Evolutionary conservation across 2,888 invertebrate species (phyloP).

Genomic region (Tupiocoris notatus): DNA sequence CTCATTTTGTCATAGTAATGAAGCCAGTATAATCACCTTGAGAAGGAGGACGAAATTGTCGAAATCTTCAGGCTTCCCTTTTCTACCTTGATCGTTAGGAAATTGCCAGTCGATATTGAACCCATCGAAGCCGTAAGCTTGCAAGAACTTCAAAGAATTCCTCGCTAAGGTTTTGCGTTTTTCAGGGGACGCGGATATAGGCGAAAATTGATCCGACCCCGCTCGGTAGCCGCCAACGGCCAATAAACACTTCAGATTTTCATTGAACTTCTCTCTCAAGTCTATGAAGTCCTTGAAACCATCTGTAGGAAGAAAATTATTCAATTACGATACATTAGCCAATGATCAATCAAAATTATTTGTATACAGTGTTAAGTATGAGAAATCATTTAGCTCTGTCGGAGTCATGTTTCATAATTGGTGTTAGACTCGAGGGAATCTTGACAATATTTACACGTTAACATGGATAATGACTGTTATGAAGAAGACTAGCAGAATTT

Average conservation of each 20-base stretch:
- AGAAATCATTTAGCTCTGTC: too few relatives aligned
- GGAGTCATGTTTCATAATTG: too few relatives aligned
- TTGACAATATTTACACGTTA: too few relatives aligned
- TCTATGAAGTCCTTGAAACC: slow-evolving; percentile 78
- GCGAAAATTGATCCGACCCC: slow-evolving; percentile 41
- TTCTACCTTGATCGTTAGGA: slow-evolving; percentile 78
- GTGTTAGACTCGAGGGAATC: too few relatives aligned
- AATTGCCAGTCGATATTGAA: slow-evolving; percentile 92
- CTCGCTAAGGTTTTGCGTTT: slow-evolving; percentile 30
- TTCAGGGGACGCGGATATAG: slow-evolving; percentile 26
- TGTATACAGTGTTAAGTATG: too few relatives aligned
- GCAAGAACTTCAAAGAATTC: slow-evolving; percentile 63
- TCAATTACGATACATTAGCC: too few relatives aligned
- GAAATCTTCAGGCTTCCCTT: slow-evolving; percentile 77
- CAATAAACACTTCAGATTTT: slow-evolving; percentile 71
- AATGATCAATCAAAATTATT: too few relatives aligned
- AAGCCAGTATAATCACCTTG: slow-evolving; percentile 62
- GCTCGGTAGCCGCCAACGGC: slow-evolving; percentile 84
- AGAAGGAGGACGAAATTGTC: slow-evolving; percentile 78
- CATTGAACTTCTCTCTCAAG: slow-evolving; percentile 65
- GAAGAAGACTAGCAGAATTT: too few relatives aligned
- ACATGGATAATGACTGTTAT: too few relatives aligned
- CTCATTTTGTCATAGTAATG: too few relatives aligned
- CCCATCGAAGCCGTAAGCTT: slow-evolving; percentile 76
- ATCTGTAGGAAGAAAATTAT: slow-evolving; percentile 43